phyloP scores from a whole-genome alignment of 35 echinoderm and acorn worm genomes.

The Lytechinus variegatus region DNA sequence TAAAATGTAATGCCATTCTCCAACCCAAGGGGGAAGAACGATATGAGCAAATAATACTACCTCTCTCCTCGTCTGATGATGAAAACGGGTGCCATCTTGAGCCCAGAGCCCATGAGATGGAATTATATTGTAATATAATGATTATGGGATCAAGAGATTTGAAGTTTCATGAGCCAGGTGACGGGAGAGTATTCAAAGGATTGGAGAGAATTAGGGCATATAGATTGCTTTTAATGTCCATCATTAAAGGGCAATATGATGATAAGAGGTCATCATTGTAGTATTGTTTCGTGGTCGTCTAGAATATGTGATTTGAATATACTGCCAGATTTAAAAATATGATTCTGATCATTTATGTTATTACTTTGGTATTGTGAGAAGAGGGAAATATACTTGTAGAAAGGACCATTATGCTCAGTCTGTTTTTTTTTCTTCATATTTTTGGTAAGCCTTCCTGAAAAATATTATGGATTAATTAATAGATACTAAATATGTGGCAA shows the following conservation, averaged over 20 bases:
- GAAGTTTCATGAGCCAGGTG: not conserved
- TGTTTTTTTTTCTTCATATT: too few species aligned
- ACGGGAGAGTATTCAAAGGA: not conserved
- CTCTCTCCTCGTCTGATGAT: not conserved
- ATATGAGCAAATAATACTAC: not conserved
- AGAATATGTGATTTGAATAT: not conserved
- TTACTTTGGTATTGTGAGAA: too few species aligned
- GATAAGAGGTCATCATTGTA: not conserved
- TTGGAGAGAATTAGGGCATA: not conserved
- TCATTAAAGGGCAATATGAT: not conserved
- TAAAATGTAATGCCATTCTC: too few species aligned
- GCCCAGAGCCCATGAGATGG: not conserved
- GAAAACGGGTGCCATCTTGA: not conserved
- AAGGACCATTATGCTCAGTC: too few species aligned
- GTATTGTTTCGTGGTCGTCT: not conserved
- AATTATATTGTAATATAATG: not conserved
- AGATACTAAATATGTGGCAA: too few species aligned
- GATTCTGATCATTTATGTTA: too few species aligned
- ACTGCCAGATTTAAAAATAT: not conserved
- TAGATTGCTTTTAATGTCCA: conserved; percentile 4
- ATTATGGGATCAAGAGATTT: not conserved
- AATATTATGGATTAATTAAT: too few species aligned
- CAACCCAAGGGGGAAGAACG: not conserved
- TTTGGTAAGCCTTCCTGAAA: too few species aligned
- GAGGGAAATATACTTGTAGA: too few species aligned